Percentiles rank a stretch among this genome's conserved stretches.
phyloP scores from a whole-genome alignment of 2,888 invertebrate genomes.

The Megastigmus dorsalis region DNA sequence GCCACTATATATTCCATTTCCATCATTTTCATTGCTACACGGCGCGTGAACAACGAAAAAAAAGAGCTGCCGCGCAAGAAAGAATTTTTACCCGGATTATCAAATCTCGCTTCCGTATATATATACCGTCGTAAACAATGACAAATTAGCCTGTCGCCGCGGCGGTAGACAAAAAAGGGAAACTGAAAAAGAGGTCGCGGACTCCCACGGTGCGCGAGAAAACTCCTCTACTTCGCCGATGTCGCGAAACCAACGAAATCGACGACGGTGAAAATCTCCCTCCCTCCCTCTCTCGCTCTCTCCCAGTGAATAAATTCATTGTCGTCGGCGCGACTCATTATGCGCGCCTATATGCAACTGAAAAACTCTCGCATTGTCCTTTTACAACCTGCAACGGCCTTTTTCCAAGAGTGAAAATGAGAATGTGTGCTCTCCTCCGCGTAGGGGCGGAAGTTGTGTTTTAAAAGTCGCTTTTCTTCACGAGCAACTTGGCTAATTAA shows the following conservation, averaged over 20 bases:
- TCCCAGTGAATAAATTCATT: too few species aligned
- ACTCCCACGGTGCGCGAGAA: background rate
- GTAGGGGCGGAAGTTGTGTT: too few species aligned
- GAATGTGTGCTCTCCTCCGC: too few species aligned
- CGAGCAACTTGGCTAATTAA: background rate
- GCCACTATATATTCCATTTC: too few species aligned
- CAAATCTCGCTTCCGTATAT: constrained; percentile 16
- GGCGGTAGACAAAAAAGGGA: background rate
- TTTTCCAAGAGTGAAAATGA: too few species aligned
- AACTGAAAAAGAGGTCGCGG: background rate
- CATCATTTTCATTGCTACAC: too few species aligned
- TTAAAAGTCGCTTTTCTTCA: background rate
- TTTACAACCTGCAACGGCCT: too few species aligned
- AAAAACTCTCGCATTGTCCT: too few species aligned
- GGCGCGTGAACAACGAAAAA: too few species aligned
- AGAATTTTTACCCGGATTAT: constrained; percentile 18
- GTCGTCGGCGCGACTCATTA: too few species aligned
- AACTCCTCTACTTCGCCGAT: background rate
- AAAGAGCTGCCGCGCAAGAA: background rate
- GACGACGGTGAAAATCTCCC: background rate
- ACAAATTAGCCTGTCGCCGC: background rate
- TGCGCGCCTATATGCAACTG: too few species aligned
- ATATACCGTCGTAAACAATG: constrained; percentile 17
- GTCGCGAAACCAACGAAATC: background rate
- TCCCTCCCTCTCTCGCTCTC: too few species aligned